phyloP scores from a whole-genome alignment of 2,797 vertebrate species.

The Halcyon leucocephala region DNA sequence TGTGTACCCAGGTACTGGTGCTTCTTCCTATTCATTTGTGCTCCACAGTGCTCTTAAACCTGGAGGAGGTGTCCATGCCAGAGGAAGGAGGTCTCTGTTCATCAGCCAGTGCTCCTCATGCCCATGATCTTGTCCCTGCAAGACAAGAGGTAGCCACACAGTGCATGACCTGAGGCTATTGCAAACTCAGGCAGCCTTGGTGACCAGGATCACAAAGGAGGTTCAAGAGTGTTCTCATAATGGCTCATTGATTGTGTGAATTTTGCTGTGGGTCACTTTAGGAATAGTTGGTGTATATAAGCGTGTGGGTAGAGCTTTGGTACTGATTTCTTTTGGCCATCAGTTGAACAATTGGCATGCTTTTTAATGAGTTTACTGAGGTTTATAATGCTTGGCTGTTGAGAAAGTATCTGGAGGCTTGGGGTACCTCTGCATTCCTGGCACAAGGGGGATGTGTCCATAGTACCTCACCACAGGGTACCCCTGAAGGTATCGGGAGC shows the following conservation, averaged over 20 bases:
- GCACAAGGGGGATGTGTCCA: background rate
- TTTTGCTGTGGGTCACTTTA: slow-evolving; percentile 38
- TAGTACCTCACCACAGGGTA: background rate
- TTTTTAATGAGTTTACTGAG: background rate
- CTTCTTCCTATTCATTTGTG: background rate
- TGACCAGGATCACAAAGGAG: background rate
- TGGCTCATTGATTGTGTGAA: slow-evolving; percentile 4
- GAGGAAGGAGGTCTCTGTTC: background rate
- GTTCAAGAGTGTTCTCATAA: background rate
- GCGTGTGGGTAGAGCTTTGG: background rate
- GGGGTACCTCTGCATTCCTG: accelerated
- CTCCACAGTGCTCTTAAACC: background rate
- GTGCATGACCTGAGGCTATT: background rate
- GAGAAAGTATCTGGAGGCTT: background rate
- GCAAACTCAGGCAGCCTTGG: background rate
- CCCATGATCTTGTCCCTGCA: background rate
- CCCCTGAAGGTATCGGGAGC: background rate
- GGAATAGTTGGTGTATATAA: slow-evolving; percentile 38
- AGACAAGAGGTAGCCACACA: background rate
- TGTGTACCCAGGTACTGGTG: background rate
- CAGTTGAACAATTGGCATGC: background rate
- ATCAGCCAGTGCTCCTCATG: background rate
- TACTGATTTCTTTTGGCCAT: slow-evolving; percentile 13
- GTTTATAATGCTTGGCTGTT: background rate
- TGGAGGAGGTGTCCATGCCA: background rate